Conservation (phyloP, 2,888 invertebrate genomes). For the Lacanobia oleracea region DNA sequence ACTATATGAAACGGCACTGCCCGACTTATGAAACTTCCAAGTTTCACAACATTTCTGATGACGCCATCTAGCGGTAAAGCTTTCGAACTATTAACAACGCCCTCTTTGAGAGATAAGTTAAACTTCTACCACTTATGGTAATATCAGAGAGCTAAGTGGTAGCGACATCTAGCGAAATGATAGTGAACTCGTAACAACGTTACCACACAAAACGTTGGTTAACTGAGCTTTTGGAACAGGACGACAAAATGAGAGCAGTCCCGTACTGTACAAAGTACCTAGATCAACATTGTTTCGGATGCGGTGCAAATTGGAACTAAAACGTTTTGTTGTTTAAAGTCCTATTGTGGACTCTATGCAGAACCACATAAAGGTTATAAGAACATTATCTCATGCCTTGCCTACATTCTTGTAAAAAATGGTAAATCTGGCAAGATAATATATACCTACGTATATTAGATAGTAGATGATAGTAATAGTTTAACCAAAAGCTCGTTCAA, state of each 20-base stretch:
- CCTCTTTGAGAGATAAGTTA: conserved; percentile 16
- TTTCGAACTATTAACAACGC: conserved; percentile 6
- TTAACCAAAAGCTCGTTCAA: not conserved
- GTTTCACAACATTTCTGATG: not conserved
- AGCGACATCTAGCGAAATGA: conserved; percentile 32
- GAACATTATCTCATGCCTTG: not conserved
- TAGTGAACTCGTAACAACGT: conserved; percentile 1
- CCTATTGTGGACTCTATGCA: not conserved
- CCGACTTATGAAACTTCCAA: not conserved
- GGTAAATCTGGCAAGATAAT: not conserved
- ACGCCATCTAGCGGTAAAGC: conserved; percentile 23
- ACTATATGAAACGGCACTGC: not conserved
- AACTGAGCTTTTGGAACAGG: not conserved
- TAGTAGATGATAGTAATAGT: no score
- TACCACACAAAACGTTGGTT: not conserved
- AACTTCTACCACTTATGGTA: conserved; percentile 4
- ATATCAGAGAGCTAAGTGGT: not conserved
- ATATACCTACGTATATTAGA: no score
- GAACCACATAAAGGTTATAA: rapidly evolving
- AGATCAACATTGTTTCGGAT: not conserved
- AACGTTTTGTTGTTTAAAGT: not conserved
- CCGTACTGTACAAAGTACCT: no score
- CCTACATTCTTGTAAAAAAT: not conserved
- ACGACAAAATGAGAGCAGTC: not conserved
- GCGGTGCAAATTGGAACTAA: conserved; percentile 20